Evolutionary conservation across 2,113 vertebrate genomes (phyloP).

Genomic region (Lota lota): DNA sequence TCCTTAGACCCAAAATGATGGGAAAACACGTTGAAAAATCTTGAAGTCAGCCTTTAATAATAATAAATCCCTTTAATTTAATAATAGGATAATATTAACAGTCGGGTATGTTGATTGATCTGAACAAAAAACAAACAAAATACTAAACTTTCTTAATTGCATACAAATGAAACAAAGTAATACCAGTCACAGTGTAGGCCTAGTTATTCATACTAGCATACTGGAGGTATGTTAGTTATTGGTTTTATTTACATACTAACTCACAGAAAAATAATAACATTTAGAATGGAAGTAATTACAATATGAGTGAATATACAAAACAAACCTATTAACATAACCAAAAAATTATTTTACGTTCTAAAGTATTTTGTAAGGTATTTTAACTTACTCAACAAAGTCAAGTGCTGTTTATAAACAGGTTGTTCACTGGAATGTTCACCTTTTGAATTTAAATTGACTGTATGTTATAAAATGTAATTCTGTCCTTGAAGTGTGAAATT

Average conservation of each 20-base stretch:
- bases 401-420: no score
- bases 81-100: slow-evolving; percentile 46
- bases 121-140: background rate
- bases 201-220: slow-evolving; percentile 30
- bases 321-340: background rate
- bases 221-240: slow-evolving; percentile 16
- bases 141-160: slow-evolving; percentile 4
- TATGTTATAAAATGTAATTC: background rate
- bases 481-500: background rate
- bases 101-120: slow-evolving; percentile 25
- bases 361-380: no score
- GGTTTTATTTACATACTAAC: slow-evolving; percentile 62
- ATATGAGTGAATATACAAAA: background rate
- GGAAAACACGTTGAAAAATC: no score
- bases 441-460: background rate
- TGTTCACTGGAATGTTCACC: no score
- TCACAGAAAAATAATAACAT: slow-evolving; percentile 61
- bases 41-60: no score
- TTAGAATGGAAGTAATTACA: slow-evolving; percentile 1
- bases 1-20: no score
- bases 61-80: background rate
- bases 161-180: slow-evolving; percentile 22
- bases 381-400: no score
- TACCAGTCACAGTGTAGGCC: slow-evolving; percentile 19
- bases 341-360: no score